Evolutionary conservation across 1,140 invertebrate genomes (phyloP).

Genomic region (Polyergus mexicanus): DNA sequence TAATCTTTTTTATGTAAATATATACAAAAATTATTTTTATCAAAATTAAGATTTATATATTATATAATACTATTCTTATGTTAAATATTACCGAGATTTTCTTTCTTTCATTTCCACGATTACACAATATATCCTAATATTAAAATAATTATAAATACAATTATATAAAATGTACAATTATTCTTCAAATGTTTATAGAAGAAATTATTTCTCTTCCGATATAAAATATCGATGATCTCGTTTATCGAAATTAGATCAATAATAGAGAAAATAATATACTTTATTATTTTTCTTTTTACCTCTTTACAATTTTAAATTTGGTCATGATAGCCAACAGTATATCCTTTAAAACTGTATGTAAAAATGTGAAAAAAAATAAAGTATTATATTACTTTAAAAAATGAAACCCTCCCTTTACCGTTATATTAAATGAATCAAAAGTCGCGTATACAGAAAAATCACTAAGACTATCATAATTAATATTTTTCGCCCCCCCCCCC

Average conservation of each 20-base stretch:
- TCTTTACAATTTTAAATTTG: background rate
- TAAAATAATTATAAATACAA: background rate
- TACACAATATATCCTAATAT: background rate
- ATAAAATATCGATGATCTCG: too few species aligned
- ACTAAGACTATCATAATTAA: background rate
- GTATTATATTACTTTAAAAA: constrained; percentile 3
- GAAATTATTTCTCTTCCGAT: constrained; percentile 10
- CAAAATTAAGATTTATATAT: background rate
- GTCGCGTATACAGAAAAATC: background rate
- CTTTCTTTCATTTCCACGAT: too few species aligned
- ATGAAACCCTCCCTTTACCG: background rate
- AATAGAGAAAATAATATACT: constrained; percentile 5
- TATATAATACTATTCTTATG: too few species aligned
- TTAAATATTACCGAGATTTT: too few species aligned
- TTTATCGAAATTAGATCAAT: background rate
- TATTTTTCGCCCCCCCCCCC: background rate
- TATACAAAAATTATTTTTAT: background rate
- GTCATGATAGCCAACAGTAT: background rate
- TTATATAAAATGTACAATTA: background rate
- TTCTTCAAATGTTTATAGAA: background rate
- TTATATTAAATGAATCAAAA: background rate
- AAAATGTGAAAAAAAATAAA: background rate
- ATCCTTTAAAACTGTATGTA: background rate
- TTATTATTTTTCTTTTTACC: background rate
- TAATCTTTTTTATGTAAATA: background rate